These are phyloP conservation scores for Periplaneta americana DNA, from an alignment of 1,140 invertebrate species.

Conservation along the genomic window DNA sequence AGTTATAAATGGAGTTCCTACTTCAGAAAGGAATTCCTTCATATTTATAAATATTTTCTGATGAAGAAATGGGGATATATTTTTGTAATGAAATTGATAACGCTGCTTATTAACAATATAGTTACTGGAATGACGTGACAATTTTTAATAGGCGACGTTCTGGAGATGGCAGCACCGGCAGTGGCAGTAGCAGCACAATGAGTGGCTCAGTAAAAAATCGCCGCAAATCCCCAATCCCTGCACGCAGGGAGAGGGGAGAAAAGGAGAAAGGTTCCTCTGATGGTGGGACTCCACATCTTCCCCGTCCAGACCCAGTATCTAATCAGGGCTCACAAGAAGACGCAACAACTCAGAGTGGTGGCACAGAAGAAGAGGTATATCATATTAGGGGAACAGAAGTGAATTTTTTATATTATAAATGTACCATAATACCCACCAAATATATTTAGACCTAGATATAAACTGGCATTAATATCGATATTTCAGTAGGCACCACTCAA, in stretches of 20 bases:
- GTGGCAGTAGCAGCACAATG: conserved; percentile 10
- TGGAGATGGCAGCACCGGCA: conserved; percentile 5
- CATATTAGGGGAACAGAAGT: neutral
- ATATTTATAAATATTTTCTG: too few relatives aligned
- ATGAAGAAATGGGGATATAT: too few relatives aligned
- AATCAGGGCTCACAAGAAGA: conserved; percentile 21
- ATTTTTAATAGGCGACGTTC: neutral
- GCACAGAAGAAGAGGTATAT: conserved; percentile 16
- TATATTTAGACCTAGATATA: too few relatives aligned
- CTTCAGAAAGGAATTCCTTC: too few relatives aligned
- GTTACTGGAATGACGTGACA: too few relatives aligned
- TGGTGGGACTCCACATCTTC: conserved; percentile 8
- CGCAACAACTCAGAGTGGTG: conserved; percentile 2
- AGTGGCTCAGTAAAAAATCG: conserved; percentile 12
- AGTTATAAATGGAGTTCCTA: too few relatives aligned
- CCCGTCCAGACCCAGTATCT: conserved; percentile 9
- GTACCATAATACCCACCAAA: neutral
- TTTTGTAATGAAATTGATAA: too few relatives aligned
- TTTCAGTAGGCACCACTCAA: neutral
- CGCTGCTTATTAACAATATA: too few relatives aligned
- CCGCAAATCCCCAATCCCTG: conserved; percentile 14
- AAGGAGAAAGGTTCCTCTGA: conserved; percentile 15
- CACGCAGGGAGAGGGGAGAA: conserved; percentile 9
- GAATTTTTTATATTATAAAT: neutral
- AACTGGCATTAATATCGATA: neutral